Conservation (phyloP, 2,888 invertebrate genomes). For the Tetranychus piercei region DNA sequence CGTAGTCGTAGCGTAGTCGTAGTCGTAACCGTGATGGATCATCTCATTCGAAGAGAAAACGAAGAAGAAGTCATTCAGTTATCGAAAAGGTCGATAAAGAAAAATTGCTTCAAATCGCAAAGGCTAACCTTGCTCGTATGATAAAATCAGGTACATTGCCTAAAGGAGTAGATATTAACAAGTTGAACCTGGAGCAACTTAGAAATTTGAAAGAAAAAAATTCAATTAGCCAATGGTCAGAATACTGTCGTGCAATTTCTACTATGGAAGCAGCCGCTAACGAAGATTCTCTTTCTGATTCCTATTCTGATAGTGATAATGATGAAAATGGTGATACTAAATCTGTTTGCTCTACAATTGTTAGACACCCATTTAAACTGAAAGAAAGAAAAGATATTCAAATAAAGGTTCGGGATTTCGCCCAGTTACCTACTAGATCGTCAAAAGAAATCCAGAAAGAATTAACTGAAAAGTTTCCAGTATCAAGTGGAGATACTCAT, state of each 20-base stretch:
- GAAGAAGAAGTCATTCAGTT: background rate
- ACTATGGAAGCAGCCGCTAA: constrained; percentile 51
- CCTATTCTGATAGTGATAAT: constrained; percentile 35
- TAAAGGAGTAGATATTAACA: constrained; percentile 38
- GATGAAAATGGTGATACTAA: constrained; percentile 47
- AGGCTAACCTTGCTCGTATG: constrained; percentile 78
- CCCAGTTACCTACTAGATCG: constrained; percentile 12
- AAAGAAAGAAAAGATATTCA: constrained; percentile 42
- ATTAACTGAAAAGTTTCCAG: constrained; percentile 62
- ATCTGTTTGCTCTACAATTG: constrained; percentile 48
- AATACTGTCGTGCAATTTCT: constrained; percentile 73
- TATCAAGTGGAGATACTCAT: constrained; percentile 80
- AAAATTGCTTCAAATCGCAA: constrained; percentile 73
- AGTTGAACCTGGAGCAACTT: constrained; percentile 34
- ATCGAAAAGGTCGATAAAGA: constrained; percentile 52
- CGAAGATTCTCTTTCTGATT: constrained; percentile 3
- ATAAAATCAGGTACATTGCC: constrained; percentile 64
- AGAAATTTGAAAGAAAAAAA: constrained; percentile 60
- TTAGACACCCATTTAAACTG: constrained; percentile 78
- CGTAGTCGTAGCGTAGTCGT: too few relatives aligned
- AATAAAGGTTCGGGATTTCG: constrained; percentile 14
- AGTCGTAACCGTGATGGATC: too few relatives aligned
- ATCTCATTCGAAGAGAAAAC: too few relatives aligned
- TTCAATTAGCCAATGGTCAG: constrained; percentile 31
- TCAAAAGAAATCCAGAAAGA: constrained; percentile 13